Base-by-base conservation (phyloP, 2,797 vertebrate genomes). In the Streptopelia turtur region DNA sequence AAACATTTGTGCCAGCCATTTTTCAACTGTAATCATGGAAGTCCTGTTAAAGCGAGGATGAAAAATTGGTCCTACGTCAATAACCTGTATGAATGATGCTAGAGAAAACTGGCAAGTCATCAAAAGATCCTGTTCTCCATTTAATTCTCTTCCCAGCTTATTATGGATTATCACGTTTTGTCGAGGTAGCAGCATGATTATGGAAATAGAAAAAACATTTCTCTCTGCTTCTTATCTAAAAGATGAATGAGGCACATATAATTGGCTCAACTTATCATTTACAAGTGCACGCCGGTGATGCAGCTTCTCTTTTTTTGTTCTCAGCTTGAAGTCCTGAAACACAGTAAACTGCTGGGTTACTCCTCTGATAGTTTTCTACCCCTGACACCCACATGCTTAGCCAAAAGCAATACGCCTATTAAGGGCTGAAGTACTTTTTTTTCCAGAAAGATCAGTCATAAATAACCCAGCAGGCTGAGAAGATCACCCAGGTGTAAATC, bases 101-200 rank as follows among this genome's bases (percentile, higher is more conserved):
- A 50, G 72, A 90, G 77, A 89, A 93, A 94, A 96, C 93, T 94
- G 92, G 94, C 95, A 97, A 92, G 93, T 91, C 91, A 95, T 96
- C 72, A 95, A 96, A 97, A 93, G 85, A 79, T 89, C 95, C 83
- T 92, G 87, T 79, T 94, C 90, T 96, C 95, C 87, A 66, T 95
- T 96, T 97, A 97, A 97, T 95, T 97, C 92, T 80, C 93, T 96
- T 96, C 96, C 96, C 89, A 87, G 77, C 95, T 97, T 96, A 97
- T 98, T 97, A 97, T 96, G 94, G 95, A 96, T 97, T 92, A 96
- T 96, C 93, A 96, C 49, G 80, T 97, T 98, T 97, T 97, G 93
- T 97, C 93, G 96, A 93, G 93, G 93, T 87, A 95, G 84, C 93
- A 96, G 76, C 75, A 57, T 88, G 90, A 92, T 86, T 66, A 90